A percentile compares a stretch with the other conserved stretches of the same genome.
Conservation (phyloP, 2,797 vertebrate species). For the Helicolenus hilgendorfi region DNA sequence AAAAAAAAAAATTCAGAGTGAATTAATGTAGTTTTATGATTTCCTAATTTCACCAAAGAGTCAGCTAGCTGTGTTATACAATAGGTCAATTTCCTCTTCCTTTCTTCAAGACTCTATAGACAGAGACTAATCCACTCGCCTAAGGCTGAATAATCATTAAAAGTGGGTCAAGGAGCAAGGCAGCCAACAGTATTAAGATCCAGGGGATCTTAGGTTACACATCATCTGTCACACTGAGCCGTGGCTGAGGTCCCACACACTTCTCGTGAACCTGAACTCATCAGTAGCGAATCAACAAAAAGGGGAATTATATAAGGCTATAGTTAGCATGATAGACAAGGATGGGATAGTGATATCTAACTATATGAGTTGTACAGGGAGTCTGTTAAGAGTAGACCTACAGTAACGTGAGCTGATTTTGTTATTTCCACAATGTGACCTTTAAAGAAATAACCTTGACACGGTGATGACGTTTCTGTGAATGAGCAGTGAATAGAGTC, state of each 20-base stretch:
- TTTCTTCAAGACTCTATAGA: conserved; percentile 58
- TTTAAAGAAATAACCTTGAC: conserved; percentile 28
- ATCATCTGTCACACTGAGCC: conserved; percentile 72
- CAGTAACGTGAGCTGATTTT: background rate
- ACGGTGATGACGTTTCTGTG: background rate
- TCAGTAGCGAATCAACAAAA: conserved; percentile 15
- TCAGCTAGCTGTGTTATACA: conserved; percentile 21
- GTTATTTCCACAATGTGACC: background rate
- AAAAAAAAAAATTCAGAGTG: background rate
- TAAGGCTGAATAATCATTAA: conserved; percentile 79
- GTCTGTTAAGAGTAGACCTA: background rate
- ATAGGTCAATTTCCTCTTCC: conserved; percentile 46
- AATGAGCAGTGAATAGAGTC: conserved; percentile 10
- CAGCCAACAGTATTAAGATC: conserved; percentile 73
- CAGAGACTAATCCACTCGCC: conserved; percentile 72
- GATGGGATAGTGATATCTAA: background rate
- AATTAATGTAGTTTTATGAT: conserved; percentile 35
- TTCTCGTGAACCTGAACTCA: conserved; percentile 17
- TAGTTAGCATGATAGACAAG: background rate
- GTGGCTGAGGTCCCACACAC: conserved; percentile 6
- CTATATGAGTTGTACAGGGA: background rate
- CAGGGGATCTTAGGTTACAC: conserved; percentile 71
- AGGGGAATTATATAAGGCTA: background rate
- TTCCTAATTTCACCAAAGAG: conserved; percentile 41
- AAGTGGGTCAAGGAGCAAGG: conserved; percentile 79